Evolutionary conservation across 2,888 invertebrate genomes (phyloP).

Genomic region (Plebejus melissa): DNA sequence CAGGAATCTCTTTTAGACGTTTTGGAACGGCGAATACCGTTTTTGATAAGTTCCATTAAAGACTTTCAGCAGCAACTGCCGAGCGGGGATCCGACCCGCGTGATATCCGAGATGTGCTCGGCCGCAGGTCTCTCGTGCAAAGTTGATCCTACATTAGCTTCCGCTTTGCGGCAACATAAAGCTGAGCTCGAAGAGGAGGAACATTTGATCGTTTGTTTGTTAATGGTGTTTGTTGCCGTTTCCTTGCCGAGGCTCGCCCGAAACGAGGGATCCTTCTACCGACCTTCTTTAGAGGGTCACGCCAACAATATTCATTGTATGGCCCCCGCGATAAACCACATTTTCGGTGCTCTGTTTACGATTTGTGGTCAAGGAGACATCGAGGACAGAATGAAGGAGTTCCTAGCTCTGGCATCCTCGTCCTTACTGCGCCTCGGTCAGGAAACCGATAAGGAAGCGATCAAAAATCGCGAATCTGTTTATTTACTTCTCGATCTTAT

Average conservation of each 20-base stretch:
- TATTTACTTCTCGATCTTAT: constrained; percentile 98
- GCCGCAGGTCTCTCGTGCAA: constrained; percentile 96
- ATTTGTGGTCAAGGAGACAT: constrained; percentile 97
- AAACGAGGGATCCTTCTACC: constrained; percentile 92
- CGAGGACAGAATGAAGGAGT: constrained; percentile 98
- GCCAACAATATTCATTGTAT: constrained; percentile 99
- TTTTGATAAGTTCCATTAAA: constrained; percentile 94
- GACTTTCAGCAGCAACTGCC: constrained; percentile 96
- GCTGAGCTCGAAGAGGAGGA: constrained; percentile 93
- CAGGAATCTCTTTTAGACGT: constrained; percentile 97
- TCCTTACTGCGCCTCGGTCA: constrained; percentile 96
- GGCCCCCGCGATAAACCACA: constrained; percentile 96
- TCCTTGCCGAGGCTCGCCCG: constrained; percentile 96
- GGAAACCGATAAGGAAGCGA: constrained; percentile 96
- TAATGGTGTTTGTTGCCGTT: constrained; percentile 99
- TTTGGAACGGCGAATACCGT: constrained; percentile 95
- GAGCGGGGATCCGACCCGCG: constrained; percentile 91
- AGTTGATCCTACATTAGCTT: constrained; percentile 96
- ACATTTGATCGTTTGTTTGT: constrained; percentile 93
- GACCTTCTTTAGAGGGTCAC: constrained; percentile 93
- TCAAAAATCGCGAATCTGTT: constrained; percentile 96
- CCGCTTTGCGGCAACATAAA: constrained; percentile 93
- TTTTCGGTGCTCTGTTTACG: constrained; percentile 97
- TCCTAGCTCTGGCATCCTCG: constrained; percentile 94
- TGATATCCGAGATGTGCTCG: constrained; percentile 98